Percentiles rank a stretch among this genome's conserved stretches.
phyloP scores from a whole-genome alignment of 1,140 invertebrate species.

The Formica exsecta region DNA sequence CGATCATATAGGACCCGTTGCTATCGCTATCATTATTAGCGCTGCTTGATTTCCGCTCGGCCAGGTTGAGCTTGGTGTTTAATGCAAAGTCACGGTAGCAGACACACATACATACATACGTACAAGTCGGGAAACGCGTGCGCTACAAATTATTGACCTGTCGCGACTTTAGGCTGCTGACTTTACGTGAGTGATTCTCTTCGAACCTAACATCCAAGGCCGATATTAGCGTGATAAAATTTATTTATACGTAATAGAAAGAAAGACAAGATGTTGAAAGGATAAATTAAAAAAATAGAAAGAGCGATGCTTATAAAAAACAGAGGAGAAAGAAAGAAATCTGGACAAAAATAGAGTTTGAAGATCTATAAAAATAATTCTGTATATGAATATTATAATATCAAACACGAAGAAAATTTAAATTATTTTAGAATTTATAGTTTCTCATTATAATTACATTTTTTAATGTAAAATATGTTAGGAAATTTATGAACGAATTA shows the following conservation, averaged over 20 bases:
- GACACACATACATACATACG: not conserved
- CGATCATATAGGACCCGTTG: not conserved
- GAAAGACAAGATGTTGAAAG: not conserved
- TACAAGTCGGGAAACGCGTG: conserved; percentile 38
- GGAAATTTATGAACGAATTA: not conserved
- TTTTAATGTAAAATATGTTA: not conserved
- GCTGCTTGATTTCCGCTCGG: conserved; percentile 24
- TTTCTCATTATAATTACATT: not conserved
- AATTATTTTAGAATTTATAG: not conserved
- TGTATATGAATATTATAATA: not conserved
- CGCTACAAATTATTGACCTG: conserved; percentile 66
- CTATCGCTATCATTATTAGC: conserved; percentile 65
- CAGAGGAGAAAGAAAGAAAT: not conserved
- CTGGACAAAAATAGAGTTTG: not conserved
- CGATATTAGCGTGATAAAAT: conserved; percentile 60
- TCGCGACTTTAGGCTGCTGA: conserved; percentile 56
- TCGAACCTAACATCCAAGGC: conserved; percentile 32
- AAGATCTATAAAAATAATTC: not conserved
- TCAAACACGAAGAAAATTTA: not conserved
- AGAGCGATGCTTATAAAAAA: not conserved
- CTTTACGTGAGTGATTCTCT: conserved; percentile 60
- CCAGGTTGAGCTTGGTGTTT: conserved; percentile 22
- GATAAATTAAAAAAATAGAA: conserved; percentile 37
- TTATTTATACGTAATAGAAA: not conserved
- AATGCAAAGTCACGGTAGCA: conserved; percentile 54